Conservation (phyloP, 2,113 vertebrate species). For the Pholis gunnellus region DNA sequence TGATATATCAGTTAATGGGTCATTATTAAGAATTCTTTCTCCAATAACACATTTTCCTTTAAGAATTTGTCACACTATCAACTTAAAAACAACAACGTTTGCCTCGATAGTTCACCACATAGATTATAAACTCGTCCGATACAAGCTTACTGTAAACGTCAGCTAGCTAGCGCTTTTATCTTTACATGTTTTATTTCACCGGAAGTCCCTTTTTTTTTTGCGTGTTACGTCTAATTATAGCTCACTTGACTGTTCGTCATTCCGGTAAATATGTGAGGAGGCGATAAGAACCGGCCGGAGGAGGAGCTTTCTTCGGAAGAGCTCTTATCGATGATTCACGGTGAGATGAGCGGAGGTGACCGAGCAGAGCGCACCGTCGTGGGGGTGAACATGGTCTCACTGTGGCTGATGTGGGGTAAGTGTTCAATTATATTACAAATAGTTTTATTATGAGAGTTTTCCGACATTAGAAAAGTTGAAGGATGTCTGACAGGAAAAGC, state of each 20-base stretch:
- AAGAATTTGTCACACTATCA: no score
- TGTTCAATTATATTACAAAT: background rate
- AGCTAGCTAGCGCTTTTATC: background rate
- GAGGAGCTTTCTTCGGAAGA: slow-evolving; percentile 18
- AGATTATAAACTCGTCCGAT: no score
- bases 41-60: no score
- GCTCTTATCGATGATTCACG: background rate
- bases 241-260: background rate
- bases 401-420: slow-evolving; percentile 58
- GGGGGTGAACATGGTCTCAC: background rate
- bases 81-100: no score
- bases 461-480: background rate
- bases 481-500: background rate
- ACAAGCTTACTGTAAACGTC: background rate
- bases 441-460: background rate
- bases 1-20: no score
- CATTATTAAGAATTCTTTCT: no score
- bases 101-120: no score
- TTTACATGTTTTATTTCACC: background rate
- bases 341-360: background rate
- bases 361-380: background rate
- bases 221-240: accelerated
- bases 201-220: background rate
- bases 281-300: slow-evolving; percentile 24
- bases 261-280: slow-evolving; percentile 49